Base-by-base conservation (phyloP, 1,140 invertebrate species). In the Zaprionus ornatus region DNA sequence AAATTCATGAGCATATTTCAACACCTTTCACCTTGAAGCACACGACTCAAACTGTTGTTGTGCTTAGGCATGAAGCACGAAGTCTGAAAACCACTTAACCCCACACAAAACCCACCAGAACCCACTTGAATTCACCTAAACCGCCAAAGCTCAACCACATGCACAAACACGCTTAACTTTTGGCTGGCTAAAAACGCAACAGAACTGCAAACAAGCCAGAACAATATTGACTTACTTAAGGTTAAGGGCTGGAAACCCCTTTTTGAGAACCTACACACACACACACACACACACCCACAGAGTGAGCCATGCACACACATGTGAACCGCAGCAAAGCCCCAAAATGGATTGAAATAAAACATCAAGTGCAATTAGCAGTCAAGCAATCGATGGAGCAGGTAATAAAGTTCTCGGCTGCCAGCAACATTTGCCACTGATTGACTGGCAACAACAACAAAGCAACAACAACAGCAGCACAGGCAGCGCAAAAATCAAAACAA, bases 301-400 rank as follows among this genome's bases (percentile, higher is more conserved):
- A n/a, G n/a, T n/a, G n/a, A n/a, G n/a, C n/a, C n/a, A n/a, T n/a
- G n/a, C n/a, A n/a, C n/a, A 37, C 27, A 56, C 10, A 27, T 12
- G 7, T 2, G 13, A 19, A 17, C 23, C n/a, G 23, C 4, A 57
- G 52, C 15, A 66, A 50, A 65, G 62, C 45, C 40, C 59, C 32
- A 61, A 65, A 73, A 29, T 42, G 50, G 48, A 56, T 62, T 37
- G 54, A 57, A 81, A 68, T 72, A 78, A 75, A 73, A 82, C 79
- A 72, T 85, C 86, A 70, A 73, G 37, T 90, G 73, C 76, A 85
- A 90, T 90, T 90, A 90, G 40, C 40, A 45, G 81, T 68, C 74
- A 67, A 56, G 78, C 80, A 81, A 79, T 85, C 63, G 79, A 59
- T 65, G 52, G 55, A 74, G 72, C 65, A 67, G 77, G 72, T 79